Conservation (phyloP, 2,113 vertebrate genomes). For the Protobothrops mucrosquamatus region DNA sequence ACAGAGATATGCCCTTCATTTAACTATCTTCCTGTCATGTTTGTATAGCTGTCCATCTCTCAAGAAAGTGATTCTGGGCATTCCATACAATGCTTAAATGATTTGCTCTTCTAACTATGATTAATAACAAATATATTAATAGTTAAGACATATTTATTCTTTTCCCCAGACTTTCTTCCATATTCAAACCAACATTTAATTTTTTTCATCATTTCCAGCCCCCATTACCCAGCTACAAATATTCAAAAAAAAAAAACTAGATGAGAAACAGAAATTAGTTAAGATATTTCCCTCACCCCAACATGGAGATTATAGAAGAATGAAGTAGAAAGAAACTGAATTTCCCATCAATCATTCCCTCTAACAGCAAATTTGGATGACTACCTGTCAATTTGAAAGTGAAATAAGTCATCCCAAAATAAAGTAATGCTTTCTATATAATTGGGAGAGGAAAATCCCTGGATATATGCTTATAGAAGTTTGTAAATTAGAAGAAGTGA, state of each 20-base stretch:
- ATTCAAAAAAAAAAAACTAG: neutral
- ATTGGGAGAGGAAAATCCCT: neutral
- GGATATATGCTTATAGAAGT: neutral
- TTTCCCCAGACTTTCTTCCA: neutral
- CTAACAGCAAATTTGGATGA: neutral
- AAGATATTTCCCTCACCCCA: no score
- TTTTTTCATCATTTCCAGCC: neutral
- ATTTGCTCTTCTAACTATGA: neutral
- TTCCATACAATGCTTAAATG: neutral
- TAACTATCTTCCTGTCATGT: neutral
- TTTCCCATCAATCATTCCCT: neutral
- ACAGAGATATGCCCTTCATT: neutral
- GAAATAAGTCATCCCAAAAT: neutral
- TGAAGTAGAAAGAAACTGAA: neutral
- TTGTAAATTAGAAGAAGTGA: neutral
- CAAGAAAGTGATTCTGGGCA: neutral
- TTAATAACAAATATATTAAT: neutral
- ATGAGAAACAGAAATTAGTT: neutral
- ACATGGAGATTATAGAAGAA: neutral
- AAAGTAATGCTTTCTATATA: neutral
- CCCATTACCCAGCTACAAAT: neutral
- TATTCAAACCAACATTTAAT: neutral
- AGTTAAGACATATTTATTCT: neutral
- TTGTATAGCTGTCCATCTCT: neutral
- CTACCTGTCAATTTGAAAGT: neutral